These are phyloP conservation scores for Okamejei kenojei DNA, from an alignment of 2,797 vertebrate genomes.

Conservation along the genomic window DNA sequence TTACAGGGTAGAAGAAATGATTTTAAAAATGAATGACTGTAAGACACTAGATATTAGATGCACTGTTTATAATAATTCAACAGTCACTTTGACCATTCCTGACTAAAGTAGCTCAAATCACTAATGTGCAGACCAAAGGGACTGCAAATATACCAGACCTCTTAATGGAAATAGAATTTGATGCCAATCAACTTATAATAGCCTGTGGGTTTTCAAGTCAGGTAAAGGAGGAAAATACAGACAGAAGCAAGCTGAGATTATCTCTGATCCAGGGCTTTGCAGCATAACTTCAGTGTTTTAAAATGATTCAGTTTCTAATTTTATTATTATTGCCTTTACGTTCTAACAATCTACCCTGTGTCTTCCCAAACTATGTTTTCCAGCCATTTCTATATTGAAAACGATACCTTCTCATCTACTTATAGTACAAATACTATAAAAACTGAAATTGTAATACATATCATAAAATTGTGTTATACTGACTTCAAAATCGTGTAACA, in stretches of 20 bases:
- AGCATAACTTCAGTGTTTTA: background rate
- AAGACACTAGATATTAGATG: background rate
- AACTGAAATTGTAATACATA: background rate
- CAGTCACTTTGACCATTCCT: background rate
- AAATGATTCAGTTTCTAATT: background rate
- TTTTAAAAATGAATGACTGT: constrained; percentile 11
- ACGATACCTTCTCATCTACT: background rate
- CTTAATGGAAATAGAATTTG: constrained; percentile 35
- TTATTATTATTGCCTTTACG: constrained; percentile 10
- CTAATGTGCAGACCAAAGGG: constrained; percentile 33
- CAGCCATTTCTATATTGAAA: background rate
- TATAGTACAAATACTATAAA: background rate
- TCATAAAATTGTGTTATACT: background rate
- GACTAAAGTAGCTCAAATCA: constrained; percentile 20
- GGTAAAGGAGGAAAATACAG: background rate
- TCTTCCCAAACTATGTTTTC: background rate
- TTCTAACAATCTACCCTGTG: no score
- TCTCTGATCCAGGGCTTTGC: background rate
- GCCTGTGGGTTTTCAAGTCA: constrained; percentile 24
- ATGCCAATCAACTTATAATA: constrained; percentile 32
- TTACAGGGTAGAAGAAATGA: background rate
- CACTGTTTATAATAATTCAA: background rate
- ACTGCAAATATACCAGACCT: constrained; percentile 2
- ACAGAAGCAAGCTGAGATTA: background rate
- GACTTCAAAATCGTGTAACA: background rate